These are phyloP conservation scores for Diarsia rubi DNA, from an alignment of 2,888 invertebrate genomes.

Conservation along the genomic window DNA sequence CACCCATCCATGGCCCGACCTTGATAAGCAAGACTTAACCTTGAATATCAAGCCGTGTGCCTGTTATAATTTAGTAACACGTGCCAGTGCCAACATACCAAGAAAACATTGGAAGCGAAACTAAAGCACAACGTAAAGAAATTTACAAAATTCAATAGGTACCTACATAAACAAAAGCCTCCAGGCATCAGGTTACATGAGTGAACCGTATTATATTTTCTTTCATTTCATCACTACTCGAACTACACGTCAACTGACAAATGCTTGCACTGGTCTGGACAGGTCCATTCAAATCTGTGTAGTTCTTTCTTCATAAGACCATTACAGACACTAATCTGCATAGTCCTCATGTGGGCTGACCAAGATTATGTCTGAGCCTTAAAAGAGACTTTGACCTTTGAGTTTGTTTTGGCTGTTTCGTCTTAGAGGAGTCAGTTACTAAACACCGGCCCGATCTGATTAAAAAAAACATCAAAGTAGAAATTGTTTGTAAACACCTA, in stretches of 20 bases:
- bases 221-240: background rate
- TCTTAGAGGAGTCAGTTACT: too few relatives aligned
- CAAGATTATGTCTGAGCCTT: too few relatives aligned
- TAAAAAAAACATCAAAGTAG: too few relatives aligned
- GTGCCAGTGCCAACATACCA: background rate
- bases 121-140: background rate
- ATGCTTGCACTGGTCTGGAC: too few relatives aligned
- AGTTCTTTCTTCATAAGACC: too few relatives aligned
- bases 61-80: background rate
- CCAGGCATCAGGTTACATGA: background rate
- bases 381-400: too few relatives aligned
- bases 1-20: background rate
- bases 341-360: too few relatives aligned
- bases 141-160: background rate
- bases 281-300: too few relatives aligned
- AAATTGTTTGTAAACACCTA: too few relatives aligned
- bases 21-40: background rate
- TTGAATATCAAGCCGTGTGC: background rate
- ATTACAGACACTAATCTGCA: too few relatives aligned
- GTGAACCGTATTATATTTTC: background rate
- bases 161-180: background rate
- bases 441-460: too few relatives aligned
- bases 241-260: background rate
- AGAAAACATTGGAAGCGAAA: background rate
- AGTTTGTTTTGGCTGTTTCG: too few relatives aligned